Evolutionary conservation across 2,888 invertebrate species (phyloP), one percentile per base, ranked within the genome.

Genomic region (Petrolisthes cinctipes): DNA sequence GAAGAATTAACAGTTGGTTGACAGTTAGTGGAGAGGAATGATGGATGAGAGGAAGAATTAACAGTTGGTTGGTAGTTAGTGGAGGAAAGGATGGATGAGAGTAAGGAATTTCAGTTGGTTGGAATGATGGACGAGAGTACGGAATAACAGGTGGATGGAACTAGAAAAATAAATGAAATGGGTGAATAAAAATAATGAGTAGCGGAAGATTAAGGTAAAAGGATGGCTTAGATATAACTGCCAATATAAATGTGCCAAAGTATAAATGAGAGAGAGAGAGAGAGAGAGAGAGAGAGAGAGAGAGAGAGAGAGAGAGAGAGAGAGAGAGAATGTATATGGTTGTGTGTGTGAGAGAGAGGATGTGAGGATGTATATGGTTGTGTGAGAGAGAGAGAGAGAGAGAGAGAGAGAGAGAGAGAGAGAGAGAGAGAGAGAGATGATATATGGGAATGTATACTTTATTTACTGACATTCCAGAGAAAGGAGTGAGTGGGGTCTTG

Each of bases 381-480:
- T 6, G 9, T 6, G 37, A n/a, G 75, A 17, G 75, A 37, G n/a
- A n/a, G 75, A 75, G 17, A n/a, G 20, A 17, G 75, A n/a, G 75
- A 9, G 75, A 17, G 11, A n/a, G 20, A 75, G 75, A 4, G 20
- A 75, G 75, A 75, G 20, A 75, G 17, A 75, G 75, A 75, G 75
- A 75, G 75, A 75, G 75, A 75, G 75, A 75, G 75, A 75, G 75
- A 75, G 75, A 75, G 75, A 75, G 75, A 61, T 9, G 37, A 37
- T 37, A 37, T 37, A 37, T 37, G 37, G 37, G 37, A 37, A 37
- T 37, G 37, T 17, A n/a, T 17, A n/a, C 1, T 68, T 68, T n/a
- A 37, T 37, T 37, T 37, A 37, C 37, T 37, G 37, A 37, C 37
- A 37, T 37, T 37, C 37, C 37, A 37, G 37, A 37, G 37, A 37